Evolutionary conservation across 2,797 vertebrate species (phyloP).

Genomic region (Scyliorhinus canicula): DNA sequence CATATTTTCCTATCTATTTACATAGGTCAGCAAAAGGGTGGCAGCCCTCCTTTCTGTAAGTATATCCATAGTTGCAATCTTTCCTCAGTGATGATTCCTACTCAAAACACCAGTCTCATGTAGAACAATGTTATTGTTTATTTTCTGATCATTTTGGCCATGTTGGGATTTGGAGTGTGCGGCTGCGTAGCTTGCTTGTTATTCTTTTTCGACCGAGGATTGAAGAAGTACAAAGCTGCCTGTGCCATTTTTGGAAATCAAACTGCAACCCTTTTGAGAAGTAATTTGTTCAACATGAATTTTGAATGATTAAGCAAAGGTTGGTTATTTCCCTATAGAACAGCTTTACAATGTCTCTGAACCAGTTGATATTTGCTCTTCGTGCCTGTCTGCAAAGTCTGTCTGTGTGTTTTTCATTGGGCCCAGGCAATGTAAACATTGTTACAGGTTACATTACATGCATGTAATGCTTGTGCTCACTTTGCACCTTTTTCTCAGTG

Average conservation of each 20-base stretch:
- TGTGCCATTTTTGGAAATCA: background rate
- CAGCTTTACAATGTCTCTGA: background rate
- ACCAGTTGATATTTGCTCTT: background rate
- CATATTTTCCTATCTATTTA: background rate
- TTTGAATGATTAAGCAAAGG: conserved; percentile 18
- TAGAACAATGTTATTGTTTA: background rate
- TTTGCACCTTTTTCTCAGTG: background rate
- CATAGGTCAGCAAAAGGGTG: background rate
- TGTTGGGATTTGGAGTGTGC: background rate
- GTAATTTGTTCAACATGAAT: background rate
- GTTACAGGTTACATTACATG: no score
- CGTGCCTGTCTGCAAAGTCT: background rate
- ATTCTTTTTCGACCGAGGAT: background rate
- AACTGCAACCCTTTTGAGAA: background rate
- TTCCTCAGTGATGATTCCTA: background rate
- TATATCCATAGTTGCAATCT: background rate
- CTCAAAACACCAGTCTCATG: background rate
- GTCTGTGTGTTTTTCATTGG: background rate
- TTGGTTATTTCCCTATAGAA: background rate
- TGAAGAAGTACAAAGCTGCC: background rate
- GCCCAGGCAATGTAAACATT: background rate
- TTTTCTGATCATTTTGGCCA: background rate
- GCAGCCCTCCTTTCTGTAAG: background rate
- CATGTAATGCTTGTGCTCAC: background rate
- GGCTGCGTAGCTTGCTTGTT: background rate